Conservation (phyloP, 2,113 vertebrate genomes). For the Emydura subglobosa region DNA sequence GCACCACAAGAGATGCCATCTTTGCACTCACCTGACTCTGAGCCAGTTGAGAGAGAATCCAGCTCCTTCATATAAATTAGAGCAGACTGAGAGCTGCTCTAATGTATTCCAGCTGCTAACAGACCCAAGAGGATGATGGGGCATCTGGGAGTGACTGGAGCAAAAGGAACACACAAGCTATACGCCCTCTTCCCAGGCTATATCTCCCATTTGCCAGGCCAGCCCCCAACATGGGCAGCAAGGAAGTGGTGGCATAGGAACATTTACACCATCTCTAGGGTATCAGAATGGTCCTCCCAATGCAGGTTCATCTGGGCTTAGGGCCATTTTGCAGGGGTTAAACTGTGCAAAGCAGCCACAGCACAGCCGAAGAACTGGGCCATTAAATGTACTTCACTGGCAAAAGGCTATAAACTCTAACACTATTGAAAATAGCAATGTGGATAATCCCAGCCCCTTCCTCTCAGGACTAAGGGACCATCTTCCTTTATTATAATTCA, state of each 20-base stretch:
- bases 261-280: neutral
- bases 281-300: neutral
- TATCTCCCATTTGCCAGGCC: neutral
- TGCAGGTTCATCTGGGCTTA: neutral
- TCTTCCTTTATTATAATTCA: neutral
- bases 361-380: neutral
- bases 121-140: neutral
- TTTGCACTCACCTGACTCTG: neutral
- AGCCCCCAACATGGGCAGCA: neutral
- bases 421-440: neutral
- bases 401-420: accelerated
- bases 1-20: neutral
- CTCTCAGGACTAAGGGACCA: neutral
- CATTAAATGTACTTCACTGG: neutral
- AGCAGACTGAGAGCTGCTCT: neutral
- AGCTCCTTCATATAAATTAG: neutral
- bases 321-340: neutral
- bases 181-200: neutral
- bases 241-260: neutral
- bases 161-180: neutral
- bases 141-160: neutral
- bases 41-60: neutral
- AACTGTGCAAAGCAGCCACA: neutral
- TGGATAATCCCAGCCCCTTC: neutral
- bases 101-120: neutral